A percentile compares a stretch with the other conserved stretches of the same genome.
Conservation (phyloP, 2,888 invertebrate genomes). For the Pseudanteris insignis region DNA sequence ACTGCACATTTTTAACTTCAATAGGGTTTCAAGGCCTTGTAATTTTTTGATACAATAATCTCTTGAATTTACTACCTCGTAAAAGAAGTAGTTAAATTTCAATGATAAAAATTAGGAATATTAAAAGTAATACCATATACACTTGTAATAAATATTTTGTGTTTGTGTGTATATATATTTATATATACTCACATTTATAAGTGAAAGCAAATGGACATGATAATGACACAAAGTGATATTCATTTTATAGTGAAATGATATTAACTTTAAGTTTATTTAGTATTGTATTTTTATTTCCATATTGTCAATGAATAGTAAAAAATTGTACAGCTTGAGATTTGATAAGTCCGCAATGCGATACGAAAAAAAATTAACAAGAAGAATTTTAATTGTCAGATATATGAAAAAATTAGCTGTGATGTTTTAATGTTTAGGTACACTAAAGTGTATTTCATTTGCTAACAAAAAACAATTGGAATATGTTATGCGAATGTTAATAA, state of each 20-base stretch:
- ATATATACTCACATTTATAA: slow-evolving; percentile 27
- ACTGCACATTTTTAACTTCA: slow-evolving; percentile 25
- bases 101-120: slow-evolving; percentile 4
- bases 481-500: too few species aligned
- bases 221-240: slow-evolving; percentile 6
- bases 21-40: slow-evolving; percentile 25
- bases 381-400: slow-evolving; percentile 27
- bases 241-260: slow-evolving; percentile 6
- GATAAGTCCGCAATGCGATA: slow-evolving; percentile 16
- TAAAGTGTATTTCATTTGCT: slow-evolving; percentile 49
- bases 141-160: slow-evolving; percentile 42
- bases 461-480: slow-evolving; percentile 40
- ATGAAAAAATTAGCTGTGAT: slow-evolving; percentile 63
- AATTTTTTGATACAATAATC: slow-evolving; percentile 21
- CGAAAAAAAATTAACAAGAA: too few species aligned
- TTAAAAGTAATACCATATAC: slow-evolving; percentile 22
- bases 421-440: slow-evolving; percentile 61
- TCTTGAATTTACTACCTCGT: slow-evolving; percentile 1
- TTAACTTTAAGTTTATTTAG: background rate
- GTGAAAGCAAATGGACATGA: slow-evolving; percentile 11
- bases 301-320: slow-evolving; percentile 7
- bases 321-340: slow-evolving; percentile 23
- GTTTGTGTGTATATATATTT: slow-evolving; percentile 29
- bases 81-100: slow-evolving; percentile 13
- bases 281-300: background rate